Evolutionary conservation across 2,888 invertebrate species (phyloP).

Genomic region (Sisyra nigra): DNA sequence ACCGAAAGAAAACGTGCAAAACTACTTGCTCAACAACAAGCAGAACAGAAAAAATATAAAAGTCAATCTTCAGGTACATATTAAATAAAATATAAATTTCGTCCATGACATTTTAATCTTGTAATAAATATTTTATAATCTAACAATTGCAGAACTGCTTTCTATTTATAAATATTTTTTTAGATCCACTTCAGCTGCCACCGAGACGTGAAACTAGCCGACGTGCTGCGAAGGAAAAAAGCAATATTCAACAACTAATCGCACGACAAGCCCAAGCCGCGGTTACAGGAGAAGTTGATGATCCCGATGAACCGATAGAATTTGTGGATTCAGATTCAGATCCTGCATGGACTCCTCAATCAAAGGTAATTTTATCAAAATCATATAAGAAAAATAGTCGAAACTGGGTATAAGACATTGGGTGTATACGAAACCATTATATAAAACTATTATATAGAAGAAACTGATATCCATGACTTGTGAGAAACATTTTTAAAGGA

Average conservation of each 20-base stretch:
- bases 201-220: constrained; percentile 44
- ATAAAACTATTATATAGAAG: no score
- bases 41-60: constrained; percentile 1
- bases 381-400: background rate
- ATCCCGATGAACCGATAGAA: constrained; percentile 38
- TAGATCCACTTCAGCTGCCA: constrained; percentile 28
- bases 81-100: no score
- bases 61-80: no score
- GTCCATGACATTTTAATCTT: background rate
- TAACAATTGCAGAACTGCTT: no score
- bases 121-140: background rate
- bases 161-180: no score
- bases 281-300: constrained; percentile 27
- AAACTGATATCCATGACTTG: no score
- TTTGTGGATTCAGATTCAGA: constrained; percentile 50
- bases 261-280: constrained; percentile 20
- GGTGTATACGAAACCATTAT: no score
- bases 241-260: constrained; percentile 34
- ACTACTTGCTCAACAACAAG: constrained; percentile 9
- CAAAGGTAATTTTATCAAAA: constrained; percentile 23
- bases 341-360: constrained; percentile 60
- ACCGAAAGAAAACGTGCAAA: constrained; percentile 23
- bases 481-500: no score
- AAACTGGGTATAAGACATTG: no score
- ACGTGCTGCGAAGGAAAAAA: constrained; percentile 50